Base-by-base conservation (phyloP, 2,113 vertebrate species). In the Bombycilla garrulus region DNA sequence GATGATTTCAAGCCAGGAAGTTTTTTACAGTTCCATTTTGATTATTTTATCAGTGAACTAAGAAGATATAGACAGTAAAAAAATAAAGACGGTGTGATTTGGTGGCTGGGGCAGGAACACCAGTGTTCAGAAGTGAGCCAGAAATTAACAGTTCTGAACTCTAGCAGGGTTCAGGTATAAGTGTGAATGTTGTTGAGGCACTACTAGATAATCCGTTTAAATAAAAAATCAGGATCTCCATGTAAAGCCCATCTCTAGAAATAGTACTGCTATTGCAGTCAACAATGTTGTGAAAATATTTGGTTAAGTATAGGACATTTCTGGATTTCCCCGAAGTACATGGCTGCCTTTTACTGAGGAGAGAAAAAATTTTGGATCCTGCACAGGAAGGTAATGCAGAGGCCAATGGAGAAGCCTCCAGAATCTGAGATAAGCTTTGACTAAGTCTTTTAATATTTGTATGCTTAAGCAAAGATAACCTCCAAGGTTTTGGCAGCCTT, bases 361-460 rank as follows among this genome's bases (percentile, higher is more conserved):
- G 38, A 67, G 76, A 62, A 64, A 77, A 73, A 13, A 16, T 20
- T 62, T 86, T 87, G 74, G 24, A 81, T 93, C 31, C 64, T 74
- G 38, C 33, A 70, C 64, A 83, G 47, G 71, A 83, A 94, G 36
- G 56, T 86, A 69, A 78, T 7, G 28, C 56, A 83, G 72, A 94
- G 81, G 67, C 71, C 64, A 92, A 76, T 3, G 2, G 14, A 87
- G 93, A 96, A 96, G 56, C 44, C 93, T 96, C 79, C 85, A 96
- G 93, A 96, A 83, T 80, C 22, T 86, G 79, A 96, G 76, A 94
- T 96, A 95, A 94, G 54, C 64, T 95, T 97, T 94, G 88, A 84
- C 82, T 94, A 93, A 96, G 79, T 44, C 17, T 88, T 91, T 92
- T 95, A 88, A 92, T 82, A 77, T 60, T 88, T 96, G 74, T 47